Evolutionary conservation across 2,113 vertebrate species (phyloP).

Genomic region (Perca fluviatilis): DNA sequence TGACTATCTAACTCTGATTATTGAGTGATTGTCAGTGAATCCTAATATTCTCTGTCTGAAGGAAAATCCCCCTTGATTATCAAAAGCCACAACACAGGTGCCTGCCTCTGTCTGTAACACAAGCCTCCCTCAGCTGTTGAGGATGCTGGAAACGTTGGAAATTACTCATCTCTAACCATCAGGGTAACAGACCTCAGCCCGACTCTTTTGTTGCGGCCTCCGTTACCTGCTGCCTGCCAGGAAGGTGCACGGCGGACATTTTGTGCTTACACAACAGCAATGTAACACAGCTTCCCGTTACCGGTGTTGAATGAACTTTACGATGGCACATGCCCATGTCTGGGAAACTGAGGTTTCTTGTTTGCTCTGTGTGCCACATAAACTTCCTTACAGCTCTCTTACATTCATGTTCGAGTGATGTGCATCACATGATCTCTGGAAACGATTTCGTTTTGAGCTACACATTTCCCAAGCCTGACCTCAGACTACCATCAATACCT

Average conservation of each 20-base stretch:
- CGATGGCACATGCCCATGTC: background rate
- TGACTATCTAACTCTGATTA: conserved; percentile 54
- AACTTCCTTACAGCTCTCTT: background rate
- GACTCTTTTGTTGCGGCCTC: background rate
- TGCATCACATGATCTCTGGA: conserved; percentile 7
- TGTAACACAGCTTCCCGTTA: conserved; percentile 1
- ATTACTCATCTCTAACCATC: conserved; percentile 4
- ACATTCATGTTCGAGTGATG: background rate
- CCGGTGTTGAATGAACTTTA: background rate
- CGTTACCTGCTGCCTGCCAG: conserved; percentile 32
- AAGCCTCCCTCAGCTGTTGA: conserved; percentile 56
- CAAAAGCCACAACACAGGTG: conserved; percentile 46
- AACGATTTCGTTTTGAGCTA: conserved; percentile 24
- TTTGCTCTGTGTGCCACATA: background rate
- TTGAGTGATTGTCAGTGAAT: conserved; percentile 69
- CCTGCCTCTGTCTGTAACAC: conserved; percentile 45
- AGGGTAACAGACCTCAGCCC: background rate
- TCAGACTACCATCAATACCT: conserved; percentile 57
- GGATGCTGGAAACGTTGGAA: conserved; percentile 20
- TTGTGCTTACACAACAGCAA: conserved; percentile 48
- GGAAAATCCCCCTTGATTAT: conserved; percentile 70
- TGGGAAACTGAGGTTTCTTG: background rate
- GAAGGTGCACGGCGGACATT: conserved; percentile 51
- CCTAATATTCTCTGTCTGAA: conserved; percentile 48
- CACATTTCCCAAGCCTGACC: conserved; percentile 25